Percentiles rank a stretch among this genome's conserved stretches.
phyloP scores from a whole-genome alignment of 2,888 invertebrate genomes.

The Crepidodera aurea region DNA sequence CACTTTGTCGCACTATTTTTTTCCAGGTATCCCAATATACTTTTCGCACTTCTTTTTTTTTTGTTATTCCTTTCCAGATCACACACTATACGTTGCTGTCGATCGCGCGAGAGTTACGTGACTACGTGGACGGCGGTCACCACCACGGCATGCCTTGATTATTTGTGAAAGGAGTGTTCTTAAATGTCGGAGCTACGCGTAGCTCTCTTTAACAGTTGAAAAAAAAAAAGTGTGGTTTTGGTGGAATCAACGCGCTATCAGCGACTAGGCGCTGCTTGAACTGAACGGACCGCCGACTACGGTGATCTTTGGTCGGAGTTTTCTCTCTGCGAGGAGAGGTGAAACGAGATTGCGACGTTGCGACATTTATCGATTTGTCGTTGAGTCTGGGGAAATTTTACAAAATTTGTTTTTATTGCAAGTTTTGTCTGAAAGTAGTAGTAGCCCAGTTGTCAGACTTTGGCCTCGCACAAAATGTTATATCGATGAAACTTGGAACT shows the following conservation, averaged over 20 bases:
- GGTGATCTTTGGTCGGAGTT: slow-evolving; percentile 32
- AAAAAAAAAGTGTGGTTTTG: slow-evolving; percentile 22
- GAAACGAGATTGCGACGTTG: slow-evolving; percentile 26
- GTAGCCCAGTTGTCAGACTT: too few species aligned
- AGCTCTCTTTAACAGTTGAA: slow-evolving; percentile 14
- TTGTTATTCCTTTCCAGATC: background rate
- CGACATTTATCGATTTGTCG: background rate
- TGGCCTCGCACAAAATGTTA: too few species aligned
- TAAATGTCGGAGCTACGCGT: background rate
- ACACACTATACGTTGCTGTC: background rate
- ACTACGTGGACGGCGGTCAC: slow-evolving; percentile 17
- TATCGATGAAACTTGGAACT: too few species aligned
- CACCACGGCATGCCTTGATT: slow-evolving; percentile 27
- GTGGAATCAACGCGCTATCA: slow-evolving; percentile 27
- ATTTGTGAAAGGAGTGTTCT: slow-evolving; percentile 31
- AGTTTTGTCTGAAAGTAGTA: too few species aligned
- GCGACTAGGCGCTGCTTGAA: slow-evolving; percentile 33
- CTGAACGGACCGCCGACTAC: slow-evolving; percentile 34
- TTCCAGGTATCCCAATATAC: background rate
- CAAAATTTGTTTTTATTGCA: too few species aligned
- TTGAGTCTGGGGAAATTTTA: background rate
- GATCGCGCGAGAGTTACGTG: slow-evolving; percentile 12
- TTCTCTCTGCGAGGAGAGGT: slow-evolving; percentile 36
- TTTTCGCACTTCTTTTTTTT: slow-evolving; percentile 6
- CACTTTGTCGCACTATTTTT: slow-evolving; percentile 46